Base-by-base conservation (phyloP, 2,797 vertebrate genomes). In the Notolepis coatsorum region DNA sequence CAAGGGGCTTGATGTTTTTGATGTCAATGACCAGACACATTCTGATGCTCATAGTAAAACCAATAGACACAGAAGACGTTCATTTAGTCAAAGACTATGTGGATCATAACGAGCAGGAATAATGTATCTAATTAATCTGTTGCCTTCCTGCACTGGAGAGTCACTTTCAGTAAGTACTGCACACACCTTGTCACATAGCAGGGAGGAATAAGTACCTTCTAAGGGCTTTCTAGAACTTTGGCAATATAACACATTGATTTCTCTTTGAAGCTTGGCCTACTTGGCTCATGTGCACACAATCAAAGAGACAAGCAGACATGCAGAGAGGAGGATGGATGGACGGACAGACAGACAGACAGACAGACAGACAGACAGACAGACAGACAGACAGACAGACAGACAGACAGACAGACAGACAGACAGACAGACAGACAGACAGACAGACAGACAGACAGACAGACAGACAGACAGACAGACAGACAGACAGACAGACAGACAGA, bases 131-230 rank as follows among this genome's bases (percentile, higher is more conserved):
- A 68, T 60, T 56, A 57, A 46, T 68, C 21, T 13, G 13, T 45
- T 75, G 27, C 31, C 15, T 58, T 28, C 53, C 48, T 33, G 39
- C 68, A 67, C 67, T 43, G 3, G 21, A 65, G 35, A 65, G 61
- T 50, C 33, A 28, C n/a, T n/a, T n/a, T n/a, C n/a, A 53, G 61
- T 61, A 47, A 59, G 27, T 53, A 50, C 50, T 62, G 67, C 60
- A 74, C 65, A 80, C 67, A 67, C 50, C 43, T 52, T 45, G 31
- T 38, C 61, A 31, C 62, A 65, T 54, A 65, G 68, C 75, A 68
- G 47, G 58, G 67, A 77, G 62, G 38, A 15, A 9, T n/a, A 15
- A 45, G 56, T 58, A 41, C 35, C n/a, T 71, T 75, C 31, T 45
- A 52, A 67, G 64, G 13, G 54, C 23, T 47, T 23, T 38, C 23